Base-by-base conservation (phyloP, 1,140 invertebrate genomes). In the Harpegnathos saltator region DNA sequence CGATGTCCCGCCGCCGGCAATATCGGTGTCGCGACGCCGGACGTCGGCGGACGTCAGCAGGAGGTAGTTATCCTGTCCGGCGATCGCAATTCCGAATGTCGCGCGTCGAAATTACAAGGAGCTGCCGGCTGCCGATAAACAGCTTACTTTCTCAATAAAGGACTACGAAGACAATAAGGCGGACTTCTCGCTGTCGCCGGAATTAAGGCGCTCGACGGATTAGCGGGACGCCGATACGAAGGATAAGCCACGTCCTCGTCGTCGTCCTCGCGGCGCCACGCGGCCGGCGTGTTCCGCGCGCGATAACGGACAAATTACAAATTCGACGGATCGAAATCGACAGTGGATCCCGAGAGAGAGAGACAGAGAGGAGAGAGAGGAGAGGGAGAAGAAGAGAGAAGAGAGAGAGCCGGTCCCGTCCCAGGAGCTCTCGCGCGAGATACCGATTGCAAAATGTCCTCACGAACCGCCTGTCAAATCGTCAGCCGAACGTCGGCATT, bases 61-160 rank as follows among this genome's bases (percentile, higher is more conserved):
- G 7, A 80, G 38, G 38, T 44, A 69, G 52, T 44, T 80, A 69
- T 58, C 38, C 17, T 56, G 75, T 80, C 75, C 75, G n/a, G 75
- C 44, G 69, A 59, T 80, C 65, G 75, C 75, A 80, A 80, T 80
- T 80, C 69, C 75, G 54, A 71, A 71, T 80, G 75, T 80, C 75
- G 75, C 22, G 69, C 58, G 75, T 80, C 75, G 65, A 58, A 80
- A 80, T 80, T 80, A 80, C 75, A 80, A 80, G 75, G 24, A 80
- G 65, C 88, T 89, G 88, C 65, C 44, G 75, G 58, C 75, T 74
- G 83, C 74, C 85, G 88, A 89, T 89, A 89, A 89, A 89, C 88
- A 89, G 88, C 88, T 89, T 89, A 87, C 85, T 87, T 89, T 89
- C 85, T 85, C 88, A 56, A 87, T 89, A 85, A 84, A 87, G 68